Evolutionary conservation across 2,113 vertebrate genomes (phyloP).

Genomic region (Elephas maximus): DNA sequence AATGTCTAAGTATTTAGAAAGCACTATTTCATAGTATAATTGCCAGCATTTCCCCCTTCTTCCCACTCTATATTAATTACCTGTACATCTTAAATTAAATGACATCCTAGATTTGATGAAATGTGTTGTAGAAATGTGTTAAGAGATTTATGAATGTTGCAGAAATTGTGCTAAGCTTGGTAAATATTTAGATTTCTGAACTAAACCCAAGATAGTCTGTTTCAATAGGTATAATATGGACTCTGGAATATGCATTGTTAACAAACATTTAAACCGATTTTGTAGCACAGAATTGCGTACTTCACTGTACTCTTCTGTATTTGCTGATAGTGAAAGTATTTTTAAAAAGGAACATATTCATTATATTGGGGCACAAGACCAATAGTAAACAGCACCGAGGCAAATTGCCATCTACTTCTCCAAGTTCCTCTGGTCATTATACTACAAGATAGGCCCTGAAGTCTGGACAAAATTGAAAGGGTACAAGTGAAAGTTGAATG

Average conservation of each 20-base stretch:
- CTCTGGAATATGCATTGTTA: neutral
- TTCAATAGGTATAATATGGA: neutral
- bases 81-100: neutral
- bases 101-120: neutral
- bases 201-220: neutral
- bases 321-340: neutral
- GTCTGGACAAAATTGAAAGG: neutral
- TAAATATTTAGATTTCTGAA: slow-evolving; percentile 2
- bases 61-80: neutral
- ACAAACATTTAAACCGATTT: slow-evolving; percentile 17
- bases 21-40: neutral
- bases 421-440: neutral
- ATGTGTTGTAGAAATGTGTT: neutral
- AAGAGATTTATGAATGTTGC: neutral
- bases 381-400: neutral
- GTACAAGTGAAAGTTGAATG: neutral
- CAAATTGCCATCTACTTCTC: neutral
- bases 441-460: neutral
- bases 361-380: neutral
- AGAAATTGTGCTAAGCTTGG: neutral
- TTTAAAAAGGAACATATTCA: neutral
- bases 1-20: neutral
- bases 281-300: neutral
- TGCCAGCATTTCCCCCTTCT: neutral
- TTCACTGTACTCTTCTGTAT: neutral